phyloP scores from a whole-genome alignment of 1,140 invertebrate genomes.

The Polypedilum pembai region DNA sequence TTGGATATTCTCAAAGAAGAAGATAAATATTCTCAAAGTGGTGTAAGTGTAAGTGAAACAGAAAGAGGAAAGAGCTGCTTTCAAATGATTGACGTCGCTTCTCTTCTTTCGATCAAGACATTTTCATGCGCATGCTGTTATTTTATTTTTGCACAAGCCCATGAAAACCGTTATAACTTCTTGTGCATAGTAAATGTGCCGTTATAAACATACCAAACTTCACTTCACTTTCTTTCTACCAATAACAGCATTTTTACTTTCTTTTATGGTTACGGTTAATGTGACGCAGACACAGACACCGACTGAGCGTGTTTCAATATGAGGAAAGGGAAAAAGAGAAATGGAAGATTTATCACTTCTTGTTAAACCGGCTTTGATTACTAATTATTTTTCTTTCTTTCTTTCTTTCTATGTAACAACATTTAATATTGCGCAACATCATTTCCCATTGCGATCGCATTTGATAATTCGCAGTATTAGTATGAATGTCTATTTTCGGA shows the following conservation, averaged over 20 bases:
- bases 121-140: no score
- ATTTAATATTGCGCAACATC: conserved; percentile 8
- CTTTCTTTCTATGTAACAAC: not conserved
- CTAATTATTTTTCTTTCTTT: no score
- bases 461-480: no score
- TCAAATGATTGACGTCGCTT: conserved; percentile 20
- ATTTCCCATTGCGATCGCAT: not conserved
- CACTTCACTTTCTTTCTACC: conserved; percentile 21
- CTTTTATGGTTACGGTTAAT: conserved; percentile 22
- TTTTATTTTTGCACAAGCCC: not conserved
- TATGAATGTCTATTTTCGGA: not conserved
- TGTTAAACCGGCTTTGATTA: not conserved
- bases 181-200: not conserved
- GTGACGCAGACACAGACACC: not conserved
- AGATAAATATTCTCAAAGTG: conserved; percentile 3
- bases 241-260: conserved; percentile 8
- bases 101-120: not conserved
- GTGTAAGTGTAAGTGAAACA: not conserved
- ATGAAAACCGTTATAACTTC: conserved; percentile 25
- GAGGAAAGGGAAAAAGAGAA: not conserved
- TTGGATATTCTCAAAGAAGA: not conserved
- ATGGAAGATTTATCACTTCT: conserved; percentile 11
- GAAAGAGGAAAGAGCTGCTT: not conserved
- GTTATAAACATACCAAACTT: conserved; percentile 5
- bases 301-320: not conserved